Base-by-base conservation (phyloP, 2,888 invertebrate species). In the Netelia melanura region DNA sequence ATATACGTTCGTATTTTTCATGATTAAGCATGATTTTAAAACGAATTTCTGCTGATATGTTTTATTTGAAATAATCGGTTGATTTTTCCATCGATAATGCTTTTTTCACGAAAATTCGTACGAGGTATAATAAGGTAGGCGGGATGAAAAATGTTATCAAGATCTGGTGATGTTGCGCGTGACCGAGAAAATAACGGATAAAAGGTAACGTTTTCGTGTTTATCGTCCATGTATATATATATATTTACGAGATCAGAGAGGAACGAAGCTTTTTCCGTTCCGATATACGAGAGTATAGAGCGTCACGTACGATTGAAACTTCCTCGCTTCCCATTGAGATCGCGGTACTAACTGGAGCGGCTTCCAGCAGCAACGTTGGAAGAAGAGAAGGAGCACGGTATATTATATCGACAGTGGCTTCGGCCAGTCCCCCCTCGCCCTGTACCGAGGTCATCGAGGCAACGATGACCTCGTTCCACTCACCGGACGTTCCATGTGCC, bases 391-490 rank as follows among this genome's bases (percentile, higher is more conserved):
- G 67, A 62, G 74, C 48, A 48, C 48, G 14, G 21, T 21, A 58
- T 10, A n/a, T 21, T 21, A 9, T 21, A 58, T 17, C 62, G 52
- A 67, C 75, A 56, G 74, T 74, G 67, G 81, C 11, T 52, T 68
- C 75, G 81, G 68, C 75, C 81, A 81, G 74, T 72, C 82, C 77
- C 77, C 76, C 71, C 56, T 82, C 65, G 76, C 76, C 76, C 81
- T 82, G 21, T 52, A 82, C 54, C 76, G 76, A 82, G 81, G 76
- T 82, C 81, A 76, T 76, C 76, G 81, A 71, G 81, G 76, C 64
- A 76, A 76, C 77, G 82, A 82, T 82, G 82, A 77, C 82, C 82
- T 82, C 82, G 82, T 82, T 82, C 72, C 82, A 67, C 82, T 82
- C 77, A 61, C 77, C 65, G 77, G 77, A 82, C 77, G 77, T 77